Evolutionary conservation across 2,797 vertebrate species (phyloP).

Genomic region (Pseudomugil gertrudae): DNA sequence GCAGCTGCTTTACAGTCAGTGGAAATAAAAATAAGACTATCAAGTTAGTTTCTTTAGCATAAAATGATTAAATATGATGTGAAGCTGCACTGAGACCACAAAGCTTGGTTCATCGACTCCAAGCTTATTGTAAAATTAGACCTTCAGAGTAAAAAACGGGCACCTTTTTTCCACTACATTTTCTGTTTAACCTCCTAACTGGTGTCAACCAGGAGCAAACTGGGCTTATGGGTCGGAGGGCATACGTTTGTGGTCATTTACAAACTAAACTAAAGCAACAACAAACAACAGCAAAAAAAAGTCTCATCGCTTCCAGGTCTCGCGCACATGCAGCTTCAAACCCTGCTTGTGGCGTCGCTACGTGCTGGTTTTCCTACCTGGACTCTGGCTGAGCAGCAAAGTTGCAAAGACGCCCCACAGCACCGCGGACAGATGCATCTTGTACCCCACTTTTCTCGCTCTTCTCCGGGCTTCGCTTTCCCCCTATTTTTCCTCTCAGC

Average conservation of each 20-base stretch:
- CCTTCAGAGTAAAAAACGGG: neutral
- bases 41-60: neutral
- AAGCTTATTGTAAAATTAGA: slow-evolving; percentile 27
- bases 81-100: neutral
- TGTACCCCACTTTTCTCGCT: slow-evolving; percentile 61
- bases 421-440: slow-evolving; percentile 78
- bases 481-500: slow-evolving; percentile 35
- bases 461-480: slow-evolving; percentile 61
- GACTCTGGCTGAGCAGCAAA: slow-evolving; percentile 71
- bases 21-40: neutral
- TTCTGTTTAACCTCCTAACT: slow-evolving; percentile 18
- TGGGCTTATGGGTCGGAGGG: slow-evolving; percentile 22
- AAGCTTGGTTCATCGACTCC: neutral
- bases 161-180: slow-evolving; percentile 17
- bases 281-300: neutral
- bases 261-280: slow-evolving; percentile 7
- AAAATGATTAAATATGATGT: neutral
- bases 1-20: neutral
- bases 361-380: slow-evolving; percentile 71
- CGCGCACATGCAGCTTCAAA: slow-evolving; percentile 21
- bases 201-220: slow-evolving; percentile 12
- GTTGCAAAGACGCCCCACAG: slow-evolving; percentile 76
- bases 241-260: neutral
- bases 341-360: slow-evolving; percentile 3
- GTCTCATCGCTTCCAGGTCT: slow-evolving; percentile 16